Percentiles rank a stretch among this genome's conserved stretches.
Conservation (phyloP, 2,113 vertebrate species). For the Misgurnus anguillicaudatus region DNA sequence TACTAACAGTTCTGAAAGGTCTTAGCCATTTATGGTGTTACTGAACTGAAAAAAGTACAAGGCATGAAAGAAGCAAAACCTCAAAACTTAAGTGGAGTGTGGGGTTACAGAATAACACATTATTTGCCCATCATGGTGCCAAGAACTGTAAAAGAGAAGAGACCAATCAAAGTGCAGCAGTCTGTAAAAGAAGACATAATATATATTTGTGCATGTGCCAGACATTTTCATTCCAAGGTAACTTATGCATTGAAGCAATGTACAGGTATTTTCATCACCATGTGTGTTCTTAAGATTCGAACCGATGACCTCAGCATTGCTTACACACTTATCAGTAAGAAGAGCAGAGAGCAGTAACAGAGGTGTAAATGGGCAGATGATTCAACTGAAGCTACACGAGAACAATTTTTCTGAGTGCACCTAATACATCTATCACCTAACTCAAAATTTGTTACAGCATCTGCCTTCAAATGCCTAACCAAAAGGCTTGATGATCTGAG, state of each 20-base stretch:
- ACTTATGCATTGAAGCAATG: no score
- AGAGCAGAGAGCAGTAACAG: neutral
- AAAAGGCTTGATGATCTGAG: neutral
- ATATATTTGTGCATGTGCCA: no score
- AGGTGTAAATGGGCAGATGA: neutral
- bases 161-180: neutral
- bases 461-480: neutral
- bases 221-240: no score
- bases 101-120: constrained; percentile 6
- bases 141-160: neutral
- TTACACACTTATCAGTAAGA: neutral
- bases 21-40: constrained; percentile 8
- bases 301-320: no score
- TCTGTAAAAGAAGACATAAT: no score
- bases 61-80: neutral
- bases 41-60: constrained; percentile 14
- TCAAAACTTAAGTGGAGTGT: neutral
- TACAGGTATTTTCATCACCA: no score
- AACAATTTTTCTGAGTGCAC: neutral
- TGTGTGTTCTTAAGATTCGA: no score
- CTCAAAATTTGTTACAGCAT: neutral
- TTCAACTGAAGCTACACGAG: neutral
- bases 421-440: no score
- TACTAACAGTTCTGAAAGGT: no score
- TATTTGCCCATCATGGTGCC: neutral